Evolutionary conservation across 2,797 vertebrate species (phyloP).

Genomic region (Mus minutoides): DNA sequence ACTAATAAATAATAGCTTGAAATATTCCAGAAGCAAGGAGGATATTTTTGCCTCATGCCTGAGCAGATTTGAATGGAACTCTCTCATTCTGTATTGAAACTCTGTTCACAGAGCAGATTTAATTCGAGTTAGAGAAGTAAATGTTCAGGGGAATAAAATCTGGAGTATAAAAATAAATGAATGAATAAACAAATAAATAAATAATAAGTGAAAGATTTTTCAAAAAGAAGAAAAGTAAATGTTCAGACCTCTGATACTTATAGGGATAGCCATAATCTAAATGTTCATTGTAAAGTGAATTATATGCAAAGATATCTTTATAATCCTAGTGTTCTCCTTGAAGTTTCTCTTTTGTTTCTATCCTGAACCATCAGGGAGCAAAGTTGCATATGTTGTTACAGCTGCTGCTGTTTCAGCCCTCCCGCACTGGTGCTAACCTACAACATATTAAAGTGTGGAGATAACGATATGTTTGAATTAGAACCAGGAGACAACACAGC

Average conservation of each 20-base stretch:
- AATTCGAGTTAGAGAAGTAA: not conserved
- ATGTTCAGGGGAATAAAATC: not conserved
- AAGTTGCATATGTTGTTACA: constrained; percentile 18
- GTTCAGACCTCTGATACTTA: not conserved
- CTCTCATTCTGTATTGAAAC: not conserved
- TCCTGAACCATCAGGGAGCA: not conserved
- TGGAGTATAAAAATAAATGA: too few relatives aligned
- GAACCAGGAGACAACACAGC: not conserved
- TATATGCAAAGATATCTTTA: not conserved
- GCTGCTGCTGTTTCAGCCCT: constrained; percentile 43
- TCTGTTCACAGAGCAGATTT: not conserved
- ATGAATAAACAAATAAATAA: too few relatives aligned
- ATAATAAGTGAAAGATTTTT: too few relatives aligned
- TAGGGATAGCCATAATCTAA: not conserved
- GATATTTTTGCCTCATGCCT: not conserved
- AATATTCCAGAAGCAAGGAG: not conserved
- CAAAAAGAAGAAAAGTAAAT: not conserved
- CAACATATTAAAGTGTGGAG: not conserved
- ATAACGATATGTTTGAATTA: not conserved
- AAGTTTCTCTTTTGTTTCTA: not conserved
- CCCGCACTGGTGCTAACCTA: not conserved
- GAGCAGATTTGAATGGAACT: not conserved
- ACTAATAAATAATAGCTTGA: constrained; percentile 39
- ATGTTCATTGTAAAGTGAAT: constrained; percentile 17
- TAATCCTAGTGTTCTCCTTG: not conserved